Base-by-base conservation (phyloP, 2,888 invertebrate genomes). In the Ctenicera cuprea region DNA sequence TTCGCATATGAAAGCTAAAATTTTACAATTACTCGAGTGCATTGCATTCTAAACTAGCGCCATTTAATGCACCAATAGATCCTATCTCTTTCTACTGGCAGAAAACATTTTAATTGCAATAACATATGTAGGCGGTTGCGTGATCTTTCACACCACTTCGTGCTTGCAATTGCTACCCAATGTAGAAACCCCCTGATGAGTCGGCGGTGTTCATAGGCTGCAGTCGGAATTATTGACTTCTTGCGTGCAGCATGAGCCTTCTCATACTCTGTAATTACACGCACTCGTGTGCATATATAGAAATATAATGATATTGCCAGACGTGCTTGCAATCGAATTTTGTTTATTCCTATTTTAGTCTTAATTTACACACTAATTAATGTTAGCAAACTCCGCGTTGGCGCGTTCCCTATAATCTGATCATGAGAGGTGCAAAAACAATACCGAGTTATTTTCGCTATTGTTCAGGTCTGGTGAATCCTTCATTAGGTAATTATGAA, bases 191-290 rank as follows among this genome's bases (percentile, higher is more conserved):
- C 76, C 76, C 77, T 69, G 77, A 77, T 79, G 78, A 79, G 79
- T 80, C 74, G 78, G 78, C 74, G 76, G 74, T 74, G 76, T 77
- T 74, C 79, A 77, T 77, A 79, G 75, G 64, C 75, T 77, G 74
- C 77, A 76, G 76, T 76, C 73, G 76, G 75, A 76, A 80, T 79
- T 81, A 80, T 81, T 79, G 81, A 79, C 78, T 79, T 79, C 79
- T 81, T 77, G 81, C 81, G 79, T 81, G 81, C 76, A 73, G 73
- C 78, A 71, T 77, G 68, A 73, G 54, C 75, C 77, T 76, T 75
- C 76, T 62, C 77, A 69, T 77, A 67, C 79, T 78, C 77, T 77
- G 71, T 78, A 80, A 81, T 81, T 80, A 81, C 78, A 77, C 75
- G 70, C 76, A 77, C 71, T 74, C 71, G 69, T 74, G 75, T 75